phyloP scores from a whole-genome alignment of 2,797 vertebrate species.

The Onychomys leucogaster region DNA sequence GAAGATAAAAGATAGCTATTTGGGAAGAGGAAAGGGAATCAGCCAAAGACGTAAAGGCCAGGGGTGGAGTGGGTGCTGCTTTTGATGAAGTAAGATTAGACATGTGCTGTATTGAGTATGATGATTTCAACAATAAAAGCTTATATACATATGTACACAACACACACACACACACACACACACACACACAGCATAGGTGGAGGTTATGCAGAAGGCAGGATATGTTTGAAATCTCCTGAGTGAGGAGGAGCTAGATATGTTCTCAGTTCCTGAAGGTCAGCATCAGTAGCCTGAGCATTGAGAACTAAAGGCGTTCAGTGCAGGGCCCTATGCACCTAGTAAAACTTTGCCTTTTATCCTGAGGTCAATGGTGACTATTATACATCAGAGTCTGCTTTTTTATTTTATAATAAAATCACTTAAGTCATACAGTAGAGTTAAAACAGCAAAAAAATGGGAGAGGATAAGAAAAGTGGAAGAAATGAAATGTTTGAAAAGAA shows the following conservation, averaged over 20 bases:
- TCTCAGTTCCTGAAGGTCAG: not conserved
- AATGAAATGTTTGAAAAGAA: not conserved
- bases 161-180: not conserved
- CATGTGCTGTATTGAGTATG: not conserved
- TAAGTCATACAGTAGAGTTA: not conserved
- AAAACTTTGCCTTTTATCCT: not conserved
- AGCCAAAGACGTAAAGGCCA: not conserved
- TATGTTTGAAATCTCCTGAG: not conserved
- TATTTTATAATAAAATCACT: not conserved
- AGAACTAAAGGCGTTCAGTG: not conserved
- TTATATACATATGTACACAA: not conserved
- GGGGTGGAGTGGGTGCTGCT: not conserved
- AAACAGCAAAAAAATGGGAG: not conserved
- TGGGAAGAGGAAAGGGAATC: not conserved
- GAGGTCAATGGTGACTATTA: not conserved
- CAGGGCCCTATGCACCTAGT: too few relatives aligned
- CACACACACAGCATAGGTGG: not conserved
- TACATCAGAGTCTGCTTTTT: not conserved
- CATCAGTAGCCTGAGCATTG: not conserved
- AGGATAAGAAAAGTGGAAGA: not conserved
- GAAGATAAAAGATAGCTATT: not conserved
- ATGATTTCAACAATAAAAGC: slow-evolving; percentile 35
- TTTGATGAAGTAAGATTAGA: slow-evolving; percentile 44
- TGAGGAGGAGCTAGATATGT: not conserved
- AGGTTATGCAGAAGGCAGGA: not conserved